Evolutionary conservation across 1,140 invertebrate genomes (phyloP), one percentile per base, ranked within the genome.

Genomic region (Aporrectodea caliginosa): DNA sequence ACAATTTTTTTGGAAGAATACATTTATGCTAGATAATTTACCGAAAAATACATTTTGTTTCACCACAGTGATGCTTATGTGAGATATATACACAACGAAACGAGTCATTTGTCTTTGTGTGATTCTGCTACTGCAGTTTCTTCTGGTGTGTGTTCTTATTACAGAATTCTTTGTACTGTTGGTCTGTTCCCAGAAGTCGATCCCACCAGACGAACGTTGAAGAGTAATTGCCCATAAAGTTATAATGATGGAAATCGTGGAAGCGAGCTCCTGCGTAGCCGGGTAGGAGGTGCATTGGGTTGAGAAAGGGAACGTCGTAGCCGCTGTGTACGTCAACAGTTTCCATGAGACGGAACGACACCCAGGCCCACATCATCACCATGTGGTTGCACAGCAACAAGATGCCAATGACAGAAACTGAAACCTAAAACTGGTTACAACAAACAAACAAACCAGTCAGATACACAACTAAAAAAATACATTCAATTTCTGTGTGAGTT

Each of bases 121-220:
- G n/a, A n/a, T n/a, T n/a, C n/a, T n/a, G n/a, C n/a, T n/a, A n/a
- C n/a, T n/a, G n/a, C n/a, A n/a, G n/a, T n/a, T n/a, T n/a, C n/a
- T n/a, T n/a, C n/a, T n/a, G n/a, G n/a, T n/a, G n/a, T n/a, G n/a
- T n/a, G n/a, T n/a, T n/a, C n/a, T n/a, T n/a, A n/a, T n/a, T n/a
- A n/a, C n/a, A n/a, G n/a, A n/a, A n/a, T n/a, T n/a, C 43, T 58
- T 6, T 58, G 43, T 82, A 86, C 82, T 86, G 85, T 27, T 70
- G 34, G 81, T 86, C 85, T 1, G 85, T 86, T 70, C 84, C 84
- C 73, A 84, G 86, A 16, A 86, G 78, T 74, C 82, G 80, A 81
- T 86, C 85, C 85, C 85, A 86, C 85, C 85, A 86, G 16, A 80
- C 81, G 77, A 86, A 86, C 1, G 85, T 85, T 0, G 85, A 86